Evolutionary conservation across 2,113 vertebrate genomes (phyloP), one percentile per base, ranked within the genome.

Genomic region (Onychostoma macrolepis): DNA sequence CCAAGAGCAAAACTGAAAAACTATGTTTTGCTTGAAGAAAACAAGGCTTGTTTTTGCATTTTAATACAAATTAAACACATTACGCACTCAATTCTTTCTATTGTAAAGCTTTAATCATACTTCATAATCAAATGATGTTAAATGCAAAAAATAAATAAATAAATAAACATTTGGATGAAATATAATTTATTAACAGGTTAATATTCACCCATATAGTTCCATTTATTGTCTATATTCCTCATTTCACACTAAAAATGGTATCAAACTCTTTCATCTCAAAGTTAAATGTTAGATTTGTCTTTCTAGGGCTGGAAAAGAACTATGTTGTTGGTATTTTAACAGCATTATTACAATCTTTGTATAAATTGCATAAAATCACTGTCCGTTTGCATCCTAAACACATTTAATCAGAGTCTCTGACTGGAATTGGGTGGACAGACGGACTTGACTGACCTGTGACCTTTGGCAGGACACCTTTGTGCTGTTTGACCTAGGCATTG

Each of bases 401-500:
- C 75, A 83, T 92, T 92, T 75, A 83, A 90, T 91, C 87, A 84
- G 82, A 50, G 87, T 65, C 41, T 30, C 80, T 50, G 86, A 45
- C 50, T 90, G 38, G 92, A 89, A 92, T 88, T 90, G 86, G 91
- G 92, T 92, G 93, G 94, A 93, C 92, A 94, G 89, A 92, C 85
- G 92, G 94, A 92, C 80, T 93, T 91, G 92, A 83, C 91, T 90
- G 92, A 95, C 91, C 95, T 91, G 89, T 96, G 95, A 94, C 94
- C 93, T 96, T 90, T 94, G 89, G 90, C 89, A 93, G 90, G 92
- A 92, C 95, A 94, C 93, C 95, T 96, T 96, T 96, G 95, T 96
- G 93, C 80, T 89, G 90, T 92, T 92, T 95, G 95, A 95, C 96
- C 94, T 93, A 92, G 91, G 91, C 94, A 96, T 96, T 96, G 95